Conservation (phyloP, 2,113 vertebrate genomes). For the Menidia beryllina region DNA sequence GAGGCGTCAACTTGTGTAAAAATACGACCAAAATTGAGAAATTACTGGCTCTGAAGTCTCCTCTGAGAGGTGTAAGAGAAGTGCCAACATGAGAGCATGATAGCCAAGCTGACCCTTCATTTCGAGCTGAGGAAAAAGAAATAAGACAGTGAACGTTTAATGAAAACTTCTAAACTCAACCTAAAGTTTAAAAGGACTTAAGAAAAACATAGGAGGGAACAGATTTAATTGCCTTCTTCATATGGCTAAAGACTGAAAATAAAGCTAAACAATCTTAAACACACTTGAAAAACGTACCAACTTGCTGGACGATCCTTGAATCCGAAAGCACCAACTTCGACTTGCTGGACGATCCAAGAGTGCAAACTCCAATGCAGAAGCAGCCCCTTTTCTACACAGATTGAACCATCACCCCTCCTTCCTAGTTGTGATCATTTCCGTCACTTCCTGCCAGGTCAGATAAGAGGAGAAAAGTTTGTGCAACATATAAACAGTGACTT, state of each 20-base stretch:
- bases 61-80: conserved; percentile 27
- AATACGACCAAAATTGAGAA: neutral
- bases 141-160: neutral
- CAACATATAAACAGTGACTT: neutral
- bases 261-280: neutral
- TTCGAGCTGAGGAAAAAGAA: conserved; percentile 21
- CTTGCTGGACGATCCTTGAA: conserved; percentile 18
- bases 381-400: neutral
- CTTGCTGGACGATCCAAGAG: too few relatives aligned
- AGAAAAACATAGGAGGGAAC: neutral
- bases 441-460: conserved; percentile 3
- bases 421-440: neutral
- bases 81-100: conserved; percentile 18
- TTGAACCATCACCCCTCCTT: conserved; percentile 13
- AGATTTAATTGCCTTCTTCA: neutral
- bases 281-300: conserved; percentile 27
- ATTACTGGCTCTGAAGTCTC: too few relatives aligned
- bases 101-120: conserved; percentile 31
- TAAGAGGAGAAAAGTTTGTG: neutral
- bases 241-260: neutral
- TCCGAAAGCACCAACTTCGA: too few relatives aligned
- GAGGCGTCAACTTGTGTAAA: neutral
- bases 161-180: neutral
- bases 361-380: conserved; percentile 3
- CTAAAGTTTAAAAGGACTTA: neutral